phyloP scores from a whole-genome alignment of 2,113 vertebrate genomes.

The Apaloderma vittatum region DNA sequence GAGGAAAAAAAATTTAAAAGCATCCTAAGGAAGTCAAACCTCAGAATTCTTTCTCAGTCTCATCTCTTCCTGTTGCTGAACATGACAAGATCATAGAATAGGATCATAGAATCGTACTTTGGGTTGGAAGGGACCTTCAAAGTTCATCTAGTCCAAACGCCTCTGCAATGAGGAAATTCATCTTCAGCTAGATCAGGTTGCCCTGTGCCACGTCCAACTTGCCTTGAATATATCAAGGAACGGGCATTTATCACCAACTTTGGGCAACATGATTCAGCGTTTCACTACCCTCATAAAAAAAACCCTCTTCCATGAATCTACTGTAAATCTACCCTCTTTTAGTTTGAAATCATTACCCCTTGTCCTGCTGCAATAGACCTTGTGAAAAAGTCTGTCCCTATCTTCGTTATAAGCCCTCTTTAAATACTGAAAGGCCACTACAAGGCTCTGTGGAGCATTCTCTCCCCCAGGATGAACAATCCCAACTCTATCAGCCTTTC shows the following conservation, averaged over 20 bases:
- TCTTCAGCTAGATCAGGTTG: background rate
- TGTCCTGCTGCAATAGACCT: rapidly evolving
- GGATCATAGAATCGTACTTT: background rate
- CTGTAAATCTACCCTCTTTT: background rate
- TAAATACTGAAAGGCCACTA: background rate
- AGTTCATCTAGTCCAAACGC: background rate
- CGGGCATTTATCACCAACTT: background rate
- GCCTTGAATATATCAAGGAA: background rate
- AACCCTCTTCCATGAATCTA: rapidly evolving
- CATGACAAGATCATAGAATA: background rate
- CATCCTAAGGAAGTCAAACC: background rate
- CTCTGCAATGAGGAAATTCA: rapidly evolving
- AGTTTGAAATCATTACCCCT: background rate
- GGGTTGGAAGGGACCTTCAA: background rate
- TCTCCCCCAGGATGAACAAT: background rate
- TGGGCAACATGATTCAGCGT: background rate
- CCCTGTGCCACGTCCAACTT: rapidly evolving
- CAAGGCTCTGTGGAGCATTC: background rate
- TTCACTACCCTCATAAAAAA: background rate
- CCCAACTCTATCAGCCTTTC: rapidly evolving
- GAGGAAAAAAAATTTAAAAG: background rate
- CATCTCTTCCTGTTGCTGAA: background rate
- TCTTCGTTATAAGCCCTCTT: background rate
- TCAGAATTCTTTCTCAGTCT: background rate
- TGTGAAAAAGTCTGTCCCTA: background rate